phyloP scores from a whole-genome alignment of 2,113 vertebrate genomes.

The Cyprinus carpio region DNA sequence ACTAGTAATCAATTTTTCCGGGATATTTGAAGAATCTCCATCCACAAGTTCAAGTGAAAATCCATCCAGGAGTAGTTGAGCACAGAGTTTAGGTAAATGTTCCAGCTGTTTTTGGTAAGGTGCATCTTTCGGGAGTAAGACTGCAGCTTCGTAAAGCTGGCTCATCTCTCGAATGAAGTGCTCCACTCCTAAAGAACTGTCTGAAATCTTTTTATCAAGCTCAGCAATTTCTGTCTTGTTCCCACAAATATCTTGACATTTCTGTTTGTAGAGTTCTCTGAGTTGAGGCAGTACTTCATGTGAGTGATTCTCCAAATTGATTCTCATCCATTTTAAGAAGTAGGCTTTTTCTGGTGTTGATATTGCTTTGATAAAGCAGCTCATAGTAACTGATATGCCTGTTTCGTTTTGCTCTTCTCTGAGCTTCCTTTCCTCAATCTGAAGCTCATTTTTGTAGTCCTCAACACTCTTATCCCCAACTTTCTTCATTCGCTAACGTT shows the following conservation, averaged over 20 bases:
- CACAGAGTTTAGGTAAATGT: slow-evolving; percentile 58
- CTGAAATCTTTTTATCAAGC: slow-evolving; percentile 60
- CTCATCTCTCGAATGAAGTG: slow-evolving; percentile 71
- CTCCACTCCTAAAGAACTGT: slow-evolving; percentile 67
- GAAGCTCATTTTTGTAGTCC: slow-evolving; percentile 50
- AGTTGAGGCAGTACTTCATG: not conserved
- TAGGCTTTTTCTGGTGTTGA: slow-evolving; percentile 28
- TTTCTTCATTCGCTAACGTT: slow-evolving; percentile 23
- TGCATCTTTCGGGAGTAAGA: not conserved
- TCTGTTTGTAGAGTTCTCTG: slow-evolving; percentile 28
- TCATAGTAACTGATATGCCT: slow-evolving; percentile 28
- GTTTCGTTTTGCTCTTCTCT: not conserved
- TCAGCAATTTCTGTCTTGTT: not conserved
- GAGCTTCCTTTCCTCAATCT: slow-evolving; percentile 6
- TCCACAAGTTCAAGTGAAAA: slow-evolving; percentile 68
- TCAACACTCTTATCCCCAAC: no score
- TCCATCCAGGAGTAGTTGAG: slow-evolving; percentile 66
- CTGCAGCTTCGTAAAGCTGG: slow-evolving; percentile 66
- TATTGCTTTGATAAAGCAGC: slow-evolving; percentile 50
- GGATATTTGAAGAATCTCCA: slow-evolving; percentile 69
- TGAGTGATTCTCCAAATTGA: slow-evolving; percentile 51
- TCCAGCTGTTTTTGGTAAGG: not conserved
- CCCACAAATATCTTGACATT: slow-evolving; percentile 3
- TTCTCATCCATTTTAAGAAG: slow-evolving; percentile 63
- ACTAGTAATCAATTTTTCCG: slow-evolving; percentile 61